These are phyloP conservation scores for Dasypolia templi DNA, from an alignment of 2,888 invertebrate genomes.

Conservation along the genomic window DNA sequence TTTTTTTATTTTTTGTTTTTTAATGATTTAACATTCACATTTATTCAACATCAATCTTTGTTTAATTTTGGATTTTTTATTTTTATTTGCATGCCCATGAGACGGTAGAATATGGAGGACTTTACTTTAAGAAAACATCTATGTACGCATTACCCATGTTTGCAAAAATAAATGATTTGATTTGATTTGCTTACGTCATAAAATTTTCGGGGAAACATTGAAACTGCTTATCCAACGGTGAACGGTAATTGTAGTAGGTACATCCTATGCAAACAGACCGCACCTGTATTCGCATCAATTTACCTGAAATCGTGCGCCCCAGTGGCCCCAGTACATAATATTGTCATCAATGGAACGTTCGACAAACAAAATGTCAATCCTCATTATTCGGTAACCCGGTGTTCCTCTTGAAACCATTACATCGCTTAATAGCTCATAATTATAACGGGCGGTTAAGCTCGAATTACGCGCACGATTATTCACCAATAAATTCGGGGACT, in stretches of 20 bases:
- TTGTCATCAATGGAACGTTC: slow-evolving; percentile 52
- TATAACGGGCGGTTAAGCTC: slow-evolving; percentile 64
- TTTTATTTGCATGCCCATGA: no score
- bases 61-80: no score
- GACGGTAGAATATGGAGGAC: no score
- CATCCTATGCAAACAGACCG: slow-evolving; percentile 21
- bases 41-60: no score
- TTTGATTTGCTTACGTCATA: not conserved
- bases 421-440: slow-evolving; percentile 65
- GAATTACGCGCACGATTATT: slow-evolving; percentile 66
- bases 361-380: slow-evolving; percentile 62
- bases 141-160: no score
- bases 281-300: slow-evolving; percentile 42
- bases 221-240: not conserved
- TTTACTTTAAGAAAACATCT: no score
- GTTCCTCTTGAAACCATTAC: slow-evolving; percentile 64
- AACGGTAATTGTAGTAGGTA: not conserved
- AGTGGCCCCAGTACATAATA: slow-evolving; percentile 23
- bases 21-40: no score
- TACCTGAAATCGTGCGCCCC: slow-evolving; percentile 34
- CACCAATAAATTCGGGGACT: slow-evolving; percentile 61
- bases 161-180: no score
- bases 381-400: slow-evolving; percentile 57
- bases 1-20: no score
- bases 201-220: not conserved